A percentile compares a stretch with the other conserved stretches of the same genome.
Evolutionary conservation across 2,113 vertebrate genomes (phyloP).

Genomic region (Lutjanus erythropterus): DNA sequence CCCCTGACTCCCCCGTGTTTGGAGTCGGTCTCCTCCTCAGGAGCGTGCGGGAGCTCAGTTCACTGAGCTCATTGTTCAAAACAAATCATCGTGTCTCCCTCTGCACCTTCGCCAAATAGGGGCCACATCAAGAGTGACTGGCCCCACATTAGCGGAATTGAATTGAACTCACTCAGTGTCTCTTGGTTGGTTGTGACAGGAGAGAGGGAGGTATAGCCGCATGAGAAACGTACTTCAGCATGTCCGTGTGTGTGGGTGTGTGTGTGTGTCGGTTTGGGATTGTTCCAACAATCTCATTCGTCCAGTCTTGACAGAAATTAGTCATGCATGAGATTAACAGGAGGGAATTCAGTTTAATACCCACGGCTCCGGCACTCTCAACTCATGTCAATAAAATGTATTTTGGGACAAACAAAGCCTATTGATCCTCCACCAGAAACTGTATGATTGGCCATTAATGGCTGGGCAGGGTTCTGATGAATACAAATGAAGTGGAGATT

Average conservation of each 20-base stretch:
- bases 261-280: not conserved
- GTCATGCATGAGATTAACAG: conserved; percentile 72
- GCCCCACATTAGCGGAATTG: conserved; percentile 48
- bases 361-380: conserved; percentile 32
- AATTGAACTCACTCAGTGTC: conserved; percentile 51
- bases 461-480: conserved; percentile 29
- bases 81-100: conserved; percentile 49
- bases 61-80: conserved; percentile 56
- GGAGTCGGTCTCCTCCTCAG: conserved; percentile 18
- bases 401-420: conserved; percentile 58
- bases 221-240: not conserved
- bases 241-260: too few relatives aligned
- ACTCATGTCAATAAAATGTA: conserved; percentile 62
- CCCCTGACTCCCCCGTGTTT: conserved; percentile 19
- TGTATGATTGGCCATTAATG: conserved; percentile 44
- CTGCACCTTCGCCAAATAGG: conserved; percentile 48
- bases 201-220: not conserved
- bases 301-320: conserved; percentile 66
- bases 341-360: conserved; percentile 55
- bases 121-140: conserved; percentile 37
- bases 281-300: conserved; percentile 47
- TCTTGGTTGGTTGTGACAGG: conserved; percentile 39
- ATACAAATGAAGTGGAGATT: conserved; percentile 46
- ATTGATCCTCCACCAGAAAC: conserved; percentile 59
- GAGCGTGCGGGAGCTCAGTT: conserved; percentile 18